Evolutionary conservation across 2,888 invertebrate species (phyloP), one percentile per base, ranked within the genome.

Genomic region (Drosophila melanosoma): DNA sequence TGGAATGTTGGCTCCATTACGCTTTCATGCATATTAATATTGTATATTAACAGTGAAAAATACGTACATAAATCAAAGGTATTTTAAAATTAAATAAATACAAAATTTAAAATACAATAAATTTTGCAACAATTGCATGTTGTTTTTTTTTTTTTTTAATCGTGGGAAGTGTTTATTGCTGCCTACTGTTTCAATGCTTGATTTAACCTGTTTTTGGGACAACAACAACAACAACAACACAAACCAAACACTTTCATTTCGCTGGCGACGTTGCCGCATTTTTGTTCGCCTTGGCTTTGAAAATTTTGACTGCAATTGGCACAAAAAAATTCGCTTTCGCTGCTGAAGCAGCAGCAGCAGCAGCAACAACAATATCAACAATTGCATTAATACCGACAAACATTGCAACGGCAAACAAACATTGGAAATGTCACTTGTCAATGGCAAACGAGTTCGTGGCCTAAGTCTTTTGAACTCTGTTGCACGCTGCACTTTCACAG

Each of bases 291-390:
- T 74, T 87, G 79, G 84, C 87, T 85, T 83, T 86, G 83, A 83
- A 81, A 81, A 79, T 64, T 72, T 83, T 68, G 70, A 68, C 76
- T 82, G 83, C 81, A 83, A 81, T 81, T 81, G 81, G 81, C 81
- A 83, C 75, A 66, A 86, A 74, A 73, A 83, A 87, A 88, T 81
- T 88, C 86, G 88, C 84, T 85, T 85, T 85, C 84, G 86, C 84
- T 85, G 71, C 59, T 23, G 38, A 32, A 64, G 66, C 75, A 63
- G 51, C 54, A 62, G 36, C 62, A 26, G 26, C 26, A 26, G 26
- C 48, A 59, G 23, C 45, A 56, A 32, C 66, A 54, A 51, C 29
- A 45, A 45, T 7, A 45, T 3, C 20, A 20, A 3, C 45, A 20
- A 40, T 17, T 40, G 38, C 38, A 38, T 17, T 20, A 32, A 35